Percentiles rank a stretch among this genome's conserved stretches.
Evolutionary conservation across 1,140 invertebrate species (phyloP).

Genomic region (Sarcophaga peregrina): DNA sequence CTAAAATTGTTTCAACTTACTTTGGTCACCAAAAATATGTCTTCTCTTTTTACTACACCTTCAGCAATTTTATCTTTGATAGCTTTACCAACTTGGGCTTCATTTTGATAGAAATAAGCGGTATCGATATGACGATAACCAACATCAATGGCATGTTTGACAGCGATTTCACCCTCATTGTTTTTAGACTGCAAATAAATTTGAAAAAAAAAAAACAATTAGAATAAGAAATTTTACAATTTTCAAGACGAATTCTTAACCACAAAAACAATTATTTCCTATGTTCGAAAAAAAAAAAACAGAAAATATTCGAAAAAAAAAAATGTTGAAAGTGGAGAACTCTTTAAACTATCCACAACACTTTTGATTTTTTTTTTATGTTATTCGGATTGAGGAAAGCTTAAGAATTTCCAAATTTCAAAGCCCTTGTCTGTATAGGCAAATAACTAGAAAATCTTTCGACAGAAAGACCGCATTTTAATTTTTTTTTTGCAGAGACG

Average conservation of each 20-base stretch:
- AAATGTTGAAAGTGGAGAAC: no score
- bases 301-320: no score
- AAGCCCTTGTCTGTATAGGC: no score
- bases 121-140: conserved; percentile 84
- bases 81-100: conserved; percentile 79
- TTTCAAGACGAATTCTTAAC: neutral
- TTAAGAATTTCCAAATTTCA: no score
- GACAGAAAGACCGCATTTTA: no score
- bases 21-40: conserved; percentile 86
- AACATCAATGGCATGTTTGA: conserved; percentile 76
- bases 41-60: conserved; percentile 79
- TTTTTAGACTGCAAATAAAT: conserved; percentile 69
- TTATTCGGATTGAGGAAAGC: no score
- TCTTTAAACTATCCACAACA: no score
- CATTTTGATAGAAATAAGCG: conserved; percentile 83
- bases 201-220: neutral
- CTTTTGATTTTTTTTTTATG: no score
- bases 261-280: no score
- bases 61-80: conserved; percentile 74
- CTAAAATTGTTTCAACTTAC: conserved; percentile 62
- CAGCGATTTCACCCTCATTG: conserved; percentile 74
- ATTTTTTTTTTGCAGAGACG: no score
- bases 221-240: neutral
- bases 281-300: no score
- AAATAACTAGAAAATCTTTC: no score